phyloP scores from a whole-genome alignment of 2,888 invertebrate species.

The Amiota minor region DNA sequence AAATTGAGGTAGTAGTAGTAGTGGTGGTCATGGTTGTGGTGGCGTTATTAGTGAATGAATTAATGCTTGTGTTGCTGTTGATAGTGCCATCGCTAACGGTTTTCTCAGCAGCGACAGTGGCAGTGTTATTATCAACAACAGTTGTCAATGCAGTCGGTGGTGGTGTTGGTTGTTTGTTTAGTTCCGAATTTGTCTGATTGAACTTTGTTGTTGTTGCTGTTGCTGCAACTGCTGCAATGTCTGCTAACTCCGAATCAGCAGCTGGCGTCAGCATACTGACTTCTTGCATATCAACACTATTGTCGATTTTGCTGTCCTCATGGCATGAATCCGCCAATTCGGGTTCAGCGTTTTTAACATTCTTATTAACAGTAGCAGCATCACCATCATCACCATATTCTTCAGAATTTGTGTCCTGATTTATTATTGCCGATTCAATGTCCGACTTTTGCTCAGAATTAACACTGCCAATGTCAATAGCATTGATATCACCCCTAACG shows the following conservation, averaged over 20 bases:
- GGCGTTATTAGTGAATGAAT: conserved; percentile 67
- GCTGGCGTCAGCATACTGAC: conserved; percentile 52
- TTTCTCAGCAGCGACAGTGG: conserved; percentile 49
- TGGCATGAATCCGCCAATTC: conserved; percentile 21
- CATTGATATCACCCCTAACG: conserved; percentile 23
- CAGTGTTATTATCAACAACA: conserved; percentile 43
- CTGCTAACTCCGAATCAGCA: conserved; percentile 51
- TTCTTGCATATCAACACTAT: conserved; percentile 27
- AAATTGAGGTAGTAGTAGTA: conserved; percentile 35
- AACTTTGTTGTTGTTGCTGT: conserved; percentile 43
- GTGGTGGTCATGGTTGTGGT: conserved; percentile 58
- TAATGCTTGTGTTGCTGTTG: conserved; percentile 58
- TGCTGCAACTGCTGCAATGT: conserved; percentile 44
- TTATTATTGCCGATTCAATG: conserved; percentile 20
- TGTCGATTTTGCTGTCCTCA: neutral
- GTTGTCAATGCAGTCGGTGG: conserved; percentile 6
- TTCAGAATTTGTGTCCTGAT: conserved; percentile 18
- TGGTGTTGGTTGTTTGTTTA: conserved; percentile 40
- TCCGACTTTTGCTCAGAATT: conserved; percentile 19
- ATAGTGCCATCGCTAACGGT: conserved; percentile 54
- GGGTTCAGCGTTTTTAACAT: conserved; percentile 44
- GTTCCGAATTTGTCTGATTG: conserved; percentile 41
- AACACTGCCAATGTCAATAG: conserved; percentile 6
- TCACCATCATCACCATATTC: conserved; percentile 30
- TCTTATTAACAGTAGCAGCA: conserved; percentile 43